Evolutionary conservation across 2,797 vertebrate genomes (phyloP).

Genomic region (Pagetopsis macropterus): DNA sequence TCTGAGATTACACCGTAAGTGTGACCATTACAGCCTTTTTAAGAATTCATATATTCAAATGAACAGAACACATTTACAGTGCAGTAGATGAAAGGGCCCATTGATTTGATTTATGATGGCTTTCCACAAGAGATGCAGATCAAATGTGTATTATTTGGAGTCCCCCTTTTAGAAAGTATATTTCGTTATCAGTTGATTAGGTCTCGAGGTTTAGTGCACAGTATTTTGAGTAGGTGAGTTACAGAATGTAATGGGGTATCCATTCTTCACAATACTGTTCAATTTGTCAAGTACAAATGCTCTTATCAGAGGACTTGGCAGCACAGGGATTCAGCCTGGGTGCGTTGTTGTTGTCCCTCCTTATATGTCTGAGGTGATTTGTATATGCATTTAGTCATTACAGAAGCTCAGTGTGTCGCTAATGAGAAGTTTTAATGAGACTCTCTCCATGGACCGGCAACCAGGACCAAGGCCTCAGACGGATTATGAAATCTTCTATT

Average conservation of each 20-base stretch:
- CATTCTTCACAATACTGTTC: slow-evolving; percentile 19
- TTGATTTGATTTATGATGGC: slow-evolving; percentile 16
- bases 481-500: slow-evolving; percentile 81
- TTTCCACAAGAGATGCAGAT: slow-evolving; percentile 16
- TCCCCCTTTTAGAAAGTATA: not conserved
- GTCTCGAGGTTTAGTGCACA: not conserved
- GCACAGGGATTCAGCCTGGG: slow-evolving; percentile 33
- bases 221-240: slow-evolving; percentile 4
- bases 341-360: slow-evolving; percentile 56
- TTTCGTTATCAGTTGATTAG: not conserved
- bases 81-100: not conserved
- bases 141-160: slow-evolving; percentile 2
- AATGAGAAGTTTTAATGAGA: slow-evolving; percentile 84
- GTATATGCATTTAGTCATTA: slow-evolving; percentile 80
- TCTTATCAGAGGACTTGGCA: slow-evolving; percentile 59
- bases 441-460: slow-evolving; percentile 68
- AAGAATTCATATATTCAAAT: slow-evolving; percentile 32
- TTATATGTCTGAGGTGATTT: slow-evolving; percentile 75
- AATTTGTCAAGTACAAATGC: slow-evolving; percentile 59
- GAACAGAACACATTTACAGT: slow-evolving; percentile 1
- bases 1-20: slow-evolving; percentile 9
- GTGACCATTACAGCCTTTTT: slow-evolving; percentile 24
- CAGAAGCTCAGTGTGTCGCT: slow-evolving; percentile 79
- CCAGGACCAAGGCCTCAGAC: slow-evolving; percentile 72
- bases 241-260: slow-evolving; percentile 3